Evolutionary conservation across 2,888 invertebrate genomes (phyloP).

Genomic region (Dicyrtoma fusca): DNA sequence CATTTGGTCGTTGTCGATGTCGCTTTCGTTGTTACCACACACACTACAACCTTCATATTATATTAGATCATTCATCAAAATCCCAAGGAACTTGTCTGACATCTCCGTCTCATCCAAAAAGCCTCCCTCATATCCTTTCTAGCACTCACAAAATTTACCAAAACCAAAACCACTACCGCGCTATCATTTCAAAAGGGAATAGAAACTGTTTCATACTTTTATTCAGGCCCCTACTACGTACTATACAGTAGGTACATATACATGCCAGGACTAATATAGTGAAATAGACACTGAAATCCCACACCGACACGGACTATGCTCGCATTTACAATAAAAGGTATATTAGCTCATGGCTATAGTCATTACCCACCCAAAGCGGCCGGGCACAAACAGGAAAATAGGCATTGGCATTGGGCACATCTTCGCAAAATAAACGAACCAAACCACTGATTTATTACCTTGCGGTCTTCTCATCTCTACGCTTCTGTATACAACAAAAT

Average conservation of each 20-base stretch:
- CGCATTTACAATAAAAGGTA: too few relatives aligned
- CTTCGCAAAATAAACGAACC: neutral
- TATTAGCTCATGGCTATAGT: too few relatives aligned
- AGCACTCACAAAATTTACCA: neutral
- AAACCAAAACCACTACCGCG: too few relatives aligned
- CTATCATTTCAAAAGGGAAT: neutral
- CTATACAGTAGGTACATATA: too few relatives aligned
- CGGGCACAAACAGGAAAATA: neutral
- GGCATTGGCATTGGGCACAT: too few relatives aligned
- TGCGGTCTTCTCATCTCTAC: neutral
- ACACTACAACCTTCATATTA: conserved; percentile 6
- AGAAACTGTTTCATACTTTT: neutral
- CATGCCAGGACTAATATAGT: too few relatives aligned
- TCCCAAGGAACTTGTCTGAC: neutral
- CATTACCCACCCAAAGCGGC: too few relatives aligned
- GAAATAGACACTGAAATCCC: too few relatives aligned
- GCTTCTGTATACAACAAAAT: neutral
- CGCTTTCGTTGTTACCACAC: too few relatives aligned
- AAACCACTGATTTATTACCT: conserved; percentile 10
- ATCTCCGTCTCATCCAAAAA: neutral
- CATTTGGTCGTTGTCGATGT: neutral
- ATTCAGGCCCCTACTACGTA: neutral
- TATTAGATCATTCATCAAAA: conserved; percentile 30
- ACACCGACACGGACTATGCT: too few relatives aligned
- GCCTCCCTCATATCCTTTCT: neutral